Conservation (phyloP, 2,113 vertebrate genomes). For the Microcebus jonahi region DNA sequence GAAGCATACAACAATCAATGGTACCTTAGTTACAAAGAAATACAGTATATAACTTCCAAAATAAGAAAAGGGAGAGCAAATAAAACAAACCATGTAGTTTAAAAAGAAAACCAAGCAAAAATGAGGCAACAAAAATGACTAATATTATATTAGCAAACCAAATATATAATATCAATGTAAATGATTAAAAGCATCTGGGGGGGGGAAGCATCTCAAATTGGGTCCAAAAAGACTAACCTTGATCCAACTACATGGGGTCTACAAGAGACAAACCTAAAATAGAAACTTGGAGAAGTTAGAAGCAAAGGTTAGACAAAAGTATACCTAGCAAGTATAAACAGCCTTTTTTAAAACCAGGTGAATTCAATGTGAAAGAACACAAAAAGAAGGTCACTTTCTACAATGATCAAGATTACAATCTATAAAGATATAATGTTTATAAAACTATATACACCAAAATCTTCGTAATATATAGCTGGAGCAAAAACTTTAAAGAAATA, state of each 20-base stretch:
- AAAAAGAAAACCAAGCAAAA: not conserved
- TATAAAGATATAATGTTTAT: constrained; percentile 5
- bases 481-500: not conserved
- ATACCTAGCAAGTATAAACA: constrained; percentile 5
- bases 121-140: not conserved
- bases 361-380: constrained; percentile 24
- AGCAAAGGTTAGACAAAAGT: constrained; percentile 12
- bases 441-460: not conserved
- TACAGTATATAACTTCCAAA: not conserved
- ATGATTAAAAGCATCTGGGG: constrained; percentile 23
- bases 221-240: constrained; percentile 42
- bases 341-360: constrained; percentile 27
- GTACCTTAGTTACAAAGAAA: not conserved
- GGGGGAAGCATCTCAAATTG: constrained; percentile 28
- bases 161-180: constrained; percentile 3
- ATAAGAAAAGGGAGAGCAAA: not conserved
- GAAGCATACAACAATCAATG: not conserved
- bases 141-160: constrained; percentile 14
- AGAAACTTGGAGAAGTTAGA: constrained; percentile 37
- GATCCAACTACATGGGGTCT: constrained; percentile 19
- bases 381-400: not conserved
- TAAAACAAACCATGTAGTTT: not conserved
- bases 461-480: not conserved
- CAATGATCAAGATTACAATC: not conserved
- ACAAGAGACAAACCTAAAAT: constrained; percentile 60